Conservation (phyloP, 1,140 invertebrate genomes). For the Anastrepha obliqua region DNA sequence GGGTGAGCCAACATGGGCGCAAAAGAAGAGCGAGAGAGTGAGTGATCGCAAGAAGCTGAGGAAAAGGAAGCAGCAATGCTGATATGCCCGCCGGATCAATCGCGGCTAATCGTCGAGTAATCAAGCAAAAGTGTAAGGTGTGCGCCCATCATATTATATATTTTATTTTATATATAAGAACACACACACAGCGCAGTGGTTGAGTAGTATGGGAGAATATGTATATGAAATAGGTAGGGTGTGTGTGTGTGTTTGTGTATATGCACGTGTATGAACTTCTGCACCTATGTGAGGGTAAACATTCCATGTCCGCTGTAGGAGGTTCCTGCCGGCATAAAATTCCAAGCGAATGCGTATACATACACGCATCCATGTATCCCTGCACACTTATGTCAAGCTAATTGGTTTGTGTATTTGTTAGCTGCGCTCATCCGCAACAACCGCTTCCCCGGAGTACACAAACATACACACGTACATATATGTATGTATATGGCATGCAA, state of each 20-base stretch:
- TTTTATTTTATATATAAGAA: too few species aligned
- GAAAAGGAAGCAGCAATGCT: conserved; percentile 20
- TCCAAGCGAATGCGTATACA: background rate
- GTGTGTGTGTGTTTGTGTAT: background rate
- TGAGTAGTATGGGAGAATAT: background rate
- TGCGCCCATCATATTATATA: background rate
- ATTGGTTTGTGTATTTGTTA: conserved; percentile 9
- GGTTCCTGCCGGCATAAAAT: conserved; percentile 26
- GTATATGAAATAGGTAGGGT: background rate
- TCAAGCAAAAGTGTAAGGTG: conserved; percentile 12
- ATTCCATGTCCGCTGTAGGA: conserved; percentile 25
- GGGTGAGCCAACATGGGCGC: background rate
- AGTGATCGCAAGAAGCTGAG: background rate
- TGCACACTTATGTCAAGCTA: background rate
- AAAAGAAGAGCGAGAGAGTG: background rate
- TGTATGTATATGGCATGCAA: background rate
- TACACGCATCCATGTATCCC: background rate
- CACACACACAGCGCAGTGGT: too few species aligned
- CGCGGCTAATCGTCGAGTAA: background rate
- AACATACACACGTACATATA: background rate
- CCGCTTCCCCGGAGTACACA: background rate
- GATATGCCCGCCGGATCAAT: background rate
- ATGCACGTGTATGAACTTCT: background rate
- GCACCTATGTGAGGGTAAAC: background rate
- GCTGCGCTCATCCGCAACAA: conserved; percentile 11